A percentile compares a stretch with the other conserved stretches of the same genome.
These are phyloP conservation scores for Adoxophyes honmai DNA, from an alignment of 1,140 invertebrate genomes.

Conservation along the genomic window DNA sequence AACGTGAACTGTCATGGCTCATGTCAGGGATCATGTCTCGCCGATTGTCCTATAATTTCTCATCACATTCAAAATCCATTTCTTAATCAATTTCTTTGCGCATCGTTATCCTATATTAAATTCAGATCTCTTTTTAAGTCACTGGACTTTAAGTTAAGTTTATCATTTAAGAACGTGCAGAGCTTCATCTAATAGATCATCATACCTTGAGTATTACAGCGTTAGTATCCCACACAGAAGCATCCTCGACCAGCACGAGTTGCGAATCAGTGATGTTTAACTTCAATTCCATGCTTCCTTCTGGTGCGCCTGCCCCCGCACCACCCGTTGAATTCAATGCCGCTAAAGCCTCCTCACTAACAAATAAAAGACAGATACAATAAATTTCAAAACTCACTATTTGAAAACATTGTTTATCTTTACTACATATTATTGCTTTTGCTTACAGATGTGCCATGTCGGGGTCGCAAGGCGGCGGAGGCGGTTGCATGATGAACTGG, in stretches of 20 bases:
- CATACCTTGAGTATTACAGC: conserved; percentile 93
- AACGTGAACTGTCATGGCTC: too few relatives aligned
- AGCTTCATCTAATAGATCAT: too few relatives aligned
- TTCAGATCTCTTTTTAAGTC: too few relatives aligned
- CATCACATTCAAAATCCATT: too few relatives aligned
- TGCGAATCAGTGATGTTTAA: conserved; percentile 97
- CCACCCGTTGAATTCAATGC: conserved; percentile 17
- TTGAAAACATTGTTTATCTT: too few relatives aligned
- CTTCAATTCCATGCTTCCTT: conserved; percentile 85
- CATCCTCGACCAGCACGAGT: conserved; percentile 95
- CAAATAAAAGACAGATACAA: neutral
- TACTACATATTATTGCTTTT: conserved; percentile 7
- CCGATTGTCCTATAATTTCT: too few relatives aligned
- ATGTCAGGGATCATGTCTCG: too few relatives aligned
- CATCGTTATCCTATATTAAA: too few relatives aligned
- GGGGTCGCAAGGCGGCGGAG: conserved; percentile 47
- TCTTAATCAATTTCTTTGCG: too few relatives aligned
- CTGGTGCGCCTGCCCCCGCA: conserved; percentile 13
- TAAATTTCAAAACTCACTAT: too few relatives aligned
- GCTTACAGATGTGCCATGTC: conserved; percentile 45
- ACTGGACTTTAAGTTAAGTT: too few relatives aligned
- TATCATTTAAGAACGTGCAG: too few relatives aligned
- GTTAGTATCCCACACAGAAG: conserved; percentile 91
- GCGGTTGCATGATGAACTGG: conserved; percentile 85
- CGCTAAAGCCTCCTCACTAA: conserved; percentile 22